Base-by-base conservation (phyloP, 2,888 invertebrate species). In the Cephonodes hylas region DNA sequence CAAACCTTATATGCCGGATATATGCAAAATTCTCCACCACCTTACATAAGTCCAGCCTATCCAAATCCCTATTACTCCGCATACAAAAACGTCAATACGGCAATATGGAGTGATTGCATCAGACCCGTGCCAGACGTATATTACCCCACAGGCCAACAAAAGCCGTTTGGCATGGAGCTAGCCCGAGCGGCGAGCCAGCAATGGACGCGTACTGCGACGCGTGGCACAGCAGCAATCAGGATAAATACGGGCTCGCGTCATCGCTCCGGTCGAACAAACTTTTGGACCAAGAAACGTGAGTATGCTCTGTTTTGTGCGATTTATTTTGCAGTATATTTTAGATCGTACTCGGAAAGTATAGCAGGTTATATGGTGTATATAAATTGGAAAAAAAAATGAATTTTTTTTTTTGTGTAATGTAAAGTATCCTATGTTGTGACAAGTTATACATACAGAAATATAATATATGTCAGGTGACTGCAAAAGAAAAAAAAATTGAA, bases 111-210 rank as follows among this genome's bases (percentile, higher is more conserved):
- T 53, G 53, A 53, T 31, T 53, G 53, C 53, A 53, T 53, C 31
- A 53, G 45, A 22, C 22, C 31, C 27, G 31, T 42, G 44, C 58
- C 59, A 15, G 45, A 20, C 66, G 59, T 75, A 25, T 69, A 69
- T 76, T 73, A 65, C 42, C 69, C 62, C 69, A 31, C 83, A 98
- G 98, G 98, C 97, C 98, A 13, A 96, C 97, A 74, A 99, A 99
- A 88, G 95, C 97, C 48, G 95, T 98, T 34, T 99, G 99, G 99
- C 99, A 99, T 79, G 99, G 99, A 3, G 96, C 99, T 5, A 95
- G 96, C 76, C 93, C 95, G 13, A 94, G 95, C 67, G 99, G 99
- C 0, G 96, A 97, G 81, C 95, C 98, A 63, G 96, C 96, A 48
- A 95, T 96, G 93, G 97, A 98, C 78, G 95, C 96, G 34, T 97